Evolutionary conservation across 2,888 invertebrate genomes (phyloP).

Genomic region (Graphium colonna): DNA sequence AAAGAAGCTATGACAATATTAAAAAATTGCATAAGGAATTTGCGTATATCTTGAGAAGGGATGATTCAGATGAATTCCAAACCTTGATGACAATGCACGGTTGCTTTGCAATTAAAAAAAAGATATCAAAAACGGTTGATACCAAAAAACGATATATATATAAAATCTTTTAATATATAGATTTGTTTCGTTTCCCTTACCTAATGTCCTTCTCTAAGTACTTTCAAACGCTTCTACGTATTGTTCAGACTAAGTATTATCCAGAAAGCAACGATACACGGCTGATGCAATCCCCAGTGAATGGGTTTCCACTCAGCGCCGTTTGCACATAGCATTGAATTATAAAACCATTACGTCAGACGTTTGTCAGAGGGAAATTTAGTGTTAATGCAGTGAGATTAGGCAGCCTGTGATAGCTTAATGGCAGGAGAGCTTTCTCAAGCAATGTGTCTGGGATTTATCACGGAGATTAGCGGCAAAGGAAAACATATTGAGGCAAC

Average conservation of each 20-base stretch:
- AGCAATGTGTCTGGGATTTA: conserved; percentile 20
- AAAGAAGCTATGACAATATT: too few species aligned
- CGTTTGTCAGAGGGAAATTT: conserved; percentile 10
- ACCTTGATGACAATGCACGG: too few species aligned
- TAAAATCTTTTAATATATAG: too few species aligned
- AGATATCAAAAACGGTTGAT: too few species aligned
- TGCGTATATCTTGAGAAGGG: too few species aligned
- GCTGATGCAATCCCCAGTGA: background rate
- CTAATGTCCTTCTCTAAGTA: too few species aligned
- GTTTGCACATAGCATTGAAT: background rate
- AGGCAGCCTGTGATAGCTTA: conserved; percentile 11
- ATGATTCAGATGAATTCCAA: too few species aligned
- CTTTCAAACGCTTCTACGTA: too few species aligned
- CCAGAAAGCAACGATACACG: background rate
- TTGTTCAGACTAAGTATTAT: background rate
- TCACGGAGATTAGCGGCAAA: conserved; percentile 14
- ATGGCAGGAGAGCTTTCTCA: conserved; percentile 16
- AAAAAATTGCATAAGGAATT: too few species aligned
- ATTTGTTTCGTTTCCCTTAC: too few species aligned
- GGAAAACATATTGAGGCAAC: conserved; percentile 19
- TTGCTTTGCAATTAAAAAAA: too few species aligned
- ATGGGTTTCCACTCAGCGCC: background rate
- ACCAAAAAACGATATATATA: too few species aligned
- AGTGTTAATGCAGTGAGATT: conserved; percentile 20
- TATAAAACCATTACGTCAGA: conserved; percentile 1